Percentiles rank a stretch among this genome's conserved stretches.
These are phyloP conservation scores for Pachydiplax longipennis DNA, from an alignment of 2,888 invertebrate species.

Conservation along the genomic window DNA sequence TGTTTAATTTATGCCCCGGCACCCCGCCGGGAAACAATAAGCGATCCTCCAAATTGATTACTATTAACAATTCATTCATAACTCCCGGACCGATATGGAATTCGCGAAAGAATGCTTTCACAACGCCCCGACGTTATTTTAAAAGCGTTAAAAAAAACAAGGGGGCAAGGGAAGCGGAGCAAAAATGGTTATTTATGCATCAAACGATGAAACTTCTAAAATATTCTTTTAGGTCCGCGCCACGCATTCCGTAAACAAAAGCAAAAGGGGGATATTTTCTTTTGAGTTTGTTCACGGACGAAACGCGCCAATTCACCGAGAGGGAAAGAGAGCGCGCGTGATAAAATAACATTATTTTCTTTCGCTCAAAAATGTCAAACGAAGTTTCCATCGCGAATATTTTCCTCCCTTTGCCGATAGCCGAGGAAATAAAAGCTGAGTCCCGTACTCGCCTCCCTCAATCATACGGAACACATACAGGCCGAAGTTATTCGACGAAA, in stretches of 20 bases:
- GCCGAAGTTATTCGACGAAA: neutral
- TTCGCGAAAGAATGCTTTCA: slow-evolving; percentile 20
- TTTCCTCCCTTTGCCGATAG: neutral
- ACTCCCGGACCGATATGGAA: neutral
- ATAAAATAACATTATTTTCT: slow-evolving; percentile 39
- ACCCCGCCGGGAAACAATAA: no score
- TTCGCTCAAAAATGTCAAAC: neutral
- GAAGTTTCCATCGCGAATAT: slow-evolving; percentile 35
- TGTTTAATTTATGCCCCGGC: no score
- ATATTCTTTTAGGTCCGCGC: neutral
- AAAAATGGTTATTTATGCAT: slow-evolving; percentile 43
- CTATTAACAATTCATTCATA: neutral
- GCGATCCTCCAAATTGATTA: neutral
- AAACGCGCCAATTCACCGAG: slow-evolving; percentile 32
- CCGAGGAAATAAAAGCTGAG: neutral
- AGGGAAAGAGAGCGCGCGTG: neutral
- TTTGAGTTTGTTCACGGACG: slow-evolving; percentile 24
- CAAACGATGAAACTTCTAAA: slow-evolving; percentile 40
- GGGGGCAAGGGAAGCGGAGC: slow-evolving; percentile 12
- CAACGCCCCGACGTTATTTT: slow-evolving; percentile 10
- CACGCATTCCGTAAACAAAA: slow-evolving; percentile 25
- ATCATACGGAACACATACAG: neutral
- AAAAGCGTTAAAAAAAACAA: slow-evolving; percentile 19
- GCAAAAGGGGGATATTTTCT: slow-evolving; percentile 14
- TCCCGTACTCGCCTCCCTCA: neutral